These are phyloP conservation scores for Herpailurus yagouaroundi DNA, from an alignment of 2,113 vertebrate genomes.

Conservation along the genomic window DNA sequence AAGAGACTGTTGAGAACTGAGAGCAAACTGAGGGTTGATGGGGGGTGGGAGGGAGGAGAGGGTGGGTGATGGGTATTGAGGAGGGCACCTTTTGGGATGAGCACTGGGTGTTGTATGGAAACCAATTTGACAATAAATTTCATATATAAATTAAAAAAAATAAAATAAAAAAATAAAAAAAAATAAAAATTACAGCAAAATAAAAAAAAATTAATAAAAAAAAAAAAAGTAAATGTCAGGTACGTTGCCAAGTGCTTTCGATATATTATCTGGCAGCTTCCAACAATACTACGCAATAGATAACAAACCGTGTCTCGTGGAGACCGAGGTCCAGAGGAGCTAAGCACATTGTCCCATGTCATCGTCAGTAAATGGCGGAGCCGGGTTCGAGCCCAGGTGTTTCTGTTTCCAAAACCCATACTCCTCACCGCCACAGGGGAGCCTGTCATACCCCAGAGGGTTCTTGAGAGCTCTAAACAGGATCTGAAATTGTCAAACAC, in stretches of 20 bases:
- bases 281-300: neutral
- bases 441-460: neutral
- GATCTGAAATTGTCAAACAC: neutral
- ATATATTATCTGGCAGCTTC: neutral
- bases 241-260: neutral
- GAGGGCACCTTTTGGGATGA: too few species aligned
- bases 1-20: too few species aligned
- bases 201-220: too few species aligned
- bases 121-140: too few species aligned
- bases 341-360: accelerated
- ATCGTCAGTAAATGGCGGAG: neutral
- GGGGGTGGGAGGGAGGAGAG: too few species aligned
- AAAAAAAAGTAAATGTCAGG: neutral
- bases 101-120: too few species aligned
- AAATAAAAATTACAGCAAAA: too few species aligned
- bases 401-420: neutral
- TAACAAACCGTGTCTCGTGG: neutral
- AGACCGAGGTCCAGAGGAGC: neutral
- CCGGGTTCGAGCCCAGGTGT: neutral
- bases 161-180: too few species aligned
- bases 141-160: too few species aligned
- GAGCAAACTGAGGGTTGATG: too few species aligned
- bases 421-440: neutral
- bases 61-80: too few species aligned
- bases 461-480: too few species aligned